Evolutionary conservation across 2,797 vertebrate genomes (phyloP).

Genomic region (Eutrigla gurnardus): DNA sequence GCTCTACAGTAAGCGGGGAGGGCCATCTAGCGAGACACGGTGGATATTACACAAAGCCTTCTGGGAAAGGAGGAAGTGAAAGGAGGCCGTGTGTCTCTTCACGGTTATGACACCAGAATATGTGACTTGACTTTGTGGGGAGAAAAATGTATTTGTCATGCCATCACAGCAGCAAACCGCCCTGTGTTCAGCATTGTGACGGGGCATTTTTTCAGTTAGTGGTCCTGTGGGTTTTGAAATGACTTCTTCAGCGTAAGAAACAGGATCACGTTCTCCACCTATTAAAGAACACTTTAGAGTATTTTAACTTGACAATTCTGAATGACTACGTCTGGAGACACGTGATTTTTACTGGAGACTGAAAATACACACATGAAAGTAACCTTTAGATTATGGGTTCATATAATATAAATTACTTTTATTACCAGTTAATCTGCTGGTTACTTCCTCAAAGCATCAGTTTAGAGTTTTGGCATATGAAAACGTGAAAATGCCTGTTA

Average conservation of each 20-base stretch:
- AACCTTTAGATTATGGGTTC: background rate
- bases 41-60: slow-evolving; percentile 72
- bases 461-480: background rate
- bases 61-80: slow-evolving; percentile 51
- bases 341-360: background rate
- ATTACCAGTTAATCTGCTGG: background rate
- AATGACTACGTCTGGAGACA: background rate
- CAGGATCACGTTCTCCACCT: background rate
- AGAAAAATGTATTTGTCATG: slow-evolving; percentile 23
- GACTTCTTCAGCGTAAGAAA: background rate
- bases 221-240: background rate
- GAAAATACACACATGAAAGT: background rate
- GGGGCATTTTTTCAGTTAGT: background rate
- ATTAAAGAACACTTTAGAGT: background rate
- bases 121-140: slow-evolving; percentile 41
- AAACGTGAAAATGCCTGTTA: background rate
- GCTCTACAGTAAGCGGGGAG: slow-evolving; percentile 53
- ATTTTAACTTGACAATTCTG: background rate
- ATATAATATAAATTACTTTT: background rate
- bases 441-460: background rate
- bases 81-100: slow-evolving; percentile 36
- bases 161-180: slow-evolving; percentile 4
- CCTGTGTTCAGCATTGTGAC: background rate
- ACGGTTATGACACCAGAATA: slow-evolving; percentile 37
- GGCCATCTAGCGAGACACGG: slow-evolving; percentile 78